Conservation (phyloP, 2,113 vertebrate genomes). For the Sorex araneus region DNA sequence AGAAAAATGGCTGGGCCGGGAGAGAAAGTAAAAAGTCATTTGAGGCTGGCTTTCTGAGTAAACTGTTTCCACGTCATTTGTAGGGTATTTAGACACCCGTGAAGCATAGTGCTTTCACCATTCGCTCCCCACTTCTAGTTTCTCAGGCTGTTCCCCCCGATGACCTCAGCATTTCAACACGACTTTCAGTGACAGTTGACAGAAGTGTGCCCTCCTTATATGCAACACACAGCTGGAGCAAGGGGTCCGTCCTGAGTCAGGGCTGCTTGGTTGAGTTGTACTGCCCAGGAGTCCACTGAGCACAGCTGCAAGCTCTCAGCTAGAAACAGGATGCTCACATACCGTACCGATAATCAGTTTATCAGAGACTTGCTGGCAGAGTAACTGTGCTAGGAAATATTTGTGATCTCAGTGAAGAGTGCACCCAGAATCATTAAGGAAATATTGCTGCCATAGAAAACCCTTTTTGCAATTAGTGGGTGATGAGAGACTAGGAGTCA, state of each 20-base stretch:
- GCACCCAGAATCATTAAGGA: neutral
- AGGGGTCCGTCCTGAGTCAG: neutral
- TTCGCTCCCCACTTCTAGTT: neutral
- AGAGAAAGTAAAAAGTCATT: conserved; percentile 26
- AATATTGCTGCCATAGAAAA: neutral
- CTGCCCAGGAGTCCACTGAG: neutral
- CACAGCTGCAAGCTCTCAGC: neutral
- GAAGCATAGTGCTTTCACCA: neutral
- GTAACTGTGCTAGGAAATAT: neutral
- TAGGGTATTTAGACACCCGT: neutral
- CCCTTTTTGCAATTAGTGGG: neutral
- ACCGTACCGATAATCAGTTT: neutral
- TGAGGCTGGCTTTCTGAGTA: neutral
- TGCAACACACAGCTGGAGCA: neutral
- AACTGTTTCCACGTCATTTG: neutral
- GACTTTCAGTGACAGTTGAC: neutral
- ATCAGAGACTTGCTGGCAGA: neutral
- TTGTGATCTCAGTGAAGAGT: neutral
- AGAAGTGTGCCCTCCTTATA: neutral
- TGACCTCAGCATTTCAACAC: neutral
- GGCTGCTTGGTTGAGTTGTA: neutral
- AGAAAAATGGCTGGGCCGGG: neutral
- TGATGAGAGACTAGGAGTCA: neutral
- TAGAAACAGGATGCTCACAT: neutral
- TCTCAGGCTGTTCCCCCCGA: neutral